Evolutionary conservation across 1,140 invertebrate species (phyloP).

Genomic region (Drosophila dunni): DNA sequence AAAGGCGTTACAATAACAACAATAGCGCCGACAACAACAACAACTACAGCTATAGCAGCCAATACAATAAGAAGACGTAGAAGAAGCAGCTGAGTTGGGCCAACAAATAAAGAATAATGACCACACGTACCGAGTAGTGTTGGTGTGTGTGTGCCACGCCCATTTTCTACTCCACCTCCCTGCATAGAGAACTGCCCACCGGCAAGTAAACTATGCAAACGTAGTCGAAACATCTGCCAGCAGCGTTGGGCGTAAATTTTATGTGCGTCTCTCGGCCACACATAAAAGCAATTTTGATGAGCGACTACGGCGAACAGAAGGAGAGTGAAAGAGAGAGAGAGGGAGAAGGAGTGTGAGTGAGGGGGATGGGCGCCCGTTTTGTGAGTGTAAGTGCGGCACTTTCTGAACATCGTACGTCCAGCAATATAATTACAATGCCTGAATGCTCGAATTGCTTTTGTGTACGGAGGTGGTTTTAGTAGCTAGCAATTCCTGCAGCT

Average conservation of each 20-base stretch:
- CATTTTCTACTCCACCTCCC: neutral
- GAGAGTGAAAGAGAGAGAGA: neutral
- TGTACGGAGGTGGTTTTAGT: slow-evolving; percentile 51
- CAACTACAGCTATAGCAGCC: slow-evolving; percentile 1
- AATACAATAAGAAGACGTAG: slow-evolving; percentile 10
- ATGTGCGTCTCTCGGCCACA: slow-evolving; percentile 67
- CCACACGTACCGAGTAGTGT: slow-evolving; percentile 63
- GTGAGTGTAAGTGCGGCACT: slow-evolving; percentile 73
- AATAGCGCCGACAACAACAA: slow-evolving; percentile 20
- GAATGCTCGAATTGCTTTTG: slow-evolving; percentile 44
- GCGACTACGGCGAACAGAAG: slow-evolving; percentile 33
- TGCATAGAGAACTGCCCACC: slow-evolving; percentile 11
- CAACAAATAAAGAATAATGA: slow-evolving; percentile 82
- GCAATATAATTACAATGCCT: slow-evolving; percentile 81
- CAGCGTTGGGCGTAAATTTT: slow-evolving; percentile 70
- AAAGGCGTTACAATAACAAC: slow-evolving; percentile 76
- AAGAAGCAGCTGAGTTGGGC: slow-evolving; percentile 25
- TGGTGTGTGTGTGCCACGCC: slow-evolving; percentile 31
- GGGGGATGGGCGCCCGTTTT: slow-evolving; percentile 28
- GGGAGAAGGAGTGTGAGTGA: too few species aligned
- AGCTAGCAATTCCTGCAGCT: slow-evolving; percentile 4
- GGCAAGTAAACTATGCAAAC: slow-evolving; percentile 76
- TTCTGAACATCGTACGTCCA: slow-evolving; percentile 64
- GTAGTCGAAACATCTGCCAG: slow-evolving; percentile 75
- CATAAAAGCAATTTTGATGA: slow-evolving; percentile 83